Conservation (phyloP, 2,888 invertebrate species). For the Portevinia maculata region DNA sequence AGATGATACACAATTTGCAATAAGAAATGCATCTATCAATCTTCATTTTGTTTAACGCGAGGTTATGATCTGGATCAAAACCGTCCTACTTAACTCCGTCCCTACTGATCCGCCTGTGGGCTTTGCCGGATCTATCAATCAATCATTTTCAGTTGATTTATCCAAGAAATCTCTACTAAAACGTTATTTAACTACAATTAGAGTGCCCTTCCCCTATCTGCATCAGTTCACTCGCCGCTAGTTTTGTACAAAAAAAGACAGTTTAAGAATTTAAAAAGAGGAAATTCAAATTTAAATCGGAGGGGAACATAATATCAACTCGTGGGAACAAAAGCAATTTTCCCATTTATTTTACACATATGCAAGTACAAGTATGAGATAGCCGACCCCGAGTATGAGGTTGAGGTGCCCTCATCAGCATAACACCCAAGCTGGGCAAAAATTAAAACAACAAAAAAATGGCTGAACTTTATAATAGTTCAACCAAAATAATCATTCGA, state of each 20-base stretch:
- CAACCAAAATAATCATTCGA: conserved; percentile 38
- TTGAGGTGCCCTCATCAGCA: conserved; percentile 47
- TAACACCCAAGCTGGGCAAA: conserved; percentile 11
- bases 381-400: neutral
- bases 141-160: neutral
- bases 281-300: conserved; percentile 27
- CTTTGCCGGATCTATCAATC: neutral
- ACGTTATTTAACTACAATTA: conserved; percentile 3
- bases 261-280: conserved; percentile 36
- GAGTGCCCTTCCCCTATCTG: conserved; percentile 3
- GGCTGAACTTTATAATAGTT: conserved; percentile 28
- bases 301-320: conserved; percentile 9
- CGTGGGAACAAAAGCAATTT: conserved; percentile 53
- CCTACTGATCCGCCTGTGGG: too few relatives aligned
- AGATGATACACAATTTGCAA: too few relatives aligned
- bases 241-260: conserved; percentile 7
- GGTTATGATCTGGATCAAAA: too few relatives aligned
- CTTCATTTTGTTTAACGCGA: too few relatives aligned
- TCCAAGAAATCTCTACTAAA: neutral
- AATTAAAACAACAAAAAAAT: neutral
- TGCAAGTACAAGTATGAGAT: conserved; percentile 30
- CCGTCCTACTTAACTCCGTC: too few relatives aligned
- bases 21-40: too few relatives aligned
- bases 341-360: conserved; percentile 7
- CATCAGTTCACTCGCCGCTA: neutral